phyloP scores from a whole-genome alignment of 2,113 vertebrate genomes.

The Boleophthalmus pectinirostris region DNA sequence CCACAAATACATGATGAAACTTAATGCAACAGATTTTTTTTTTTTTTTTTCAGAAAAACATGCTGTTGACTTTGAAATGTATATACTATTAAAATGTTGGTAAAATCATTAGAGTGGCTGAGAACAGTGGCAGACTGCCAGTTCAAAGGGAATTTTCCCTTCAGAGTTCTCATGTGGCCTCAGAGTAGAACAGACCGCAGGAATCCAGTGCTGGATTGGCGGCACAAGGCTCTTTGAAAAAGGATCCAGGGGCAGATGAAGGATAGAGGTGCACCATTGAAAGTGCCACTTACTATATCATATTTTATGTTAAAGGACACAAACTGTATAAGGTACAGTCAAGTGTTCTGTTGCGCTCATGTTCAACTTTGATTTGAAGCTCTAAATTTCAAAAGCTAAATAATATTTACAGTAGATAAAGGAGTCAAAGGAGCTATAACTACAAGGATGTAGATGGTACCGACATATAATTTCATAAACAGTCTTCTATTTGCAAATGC shows the following conservation, averaged over 20 bases:
- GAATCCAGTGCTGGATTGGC: conserved; percentile 70
- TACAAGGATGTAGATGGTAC: conserved; percentile 8
- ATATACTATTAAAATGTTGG: conserved; percentile 62
- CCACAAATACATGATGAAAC: not conserved
- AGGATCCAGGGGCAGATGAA: conserved; percentile 56
- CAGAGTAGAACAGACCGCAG: conserved; percentile 70
- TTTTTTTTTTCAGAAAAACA: not conserved
- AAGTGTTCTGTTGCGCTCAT: conserved; percentile 45
- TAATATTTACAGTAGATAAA: conserved; percentile 25
- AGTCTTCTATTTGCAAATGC: conserved; percentile 1
- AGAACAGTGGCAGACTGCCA: conserved; percentile 72
- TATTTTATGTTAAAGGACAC: conserved; percentile 52
- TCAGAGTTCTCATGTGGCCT: conserved; percentile 70
- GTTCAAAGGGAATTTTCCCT: conserved; percentile 75
- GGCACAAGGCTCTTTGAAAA: conserved; percentile 67
- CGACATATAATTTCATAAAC: conserved; percentile 5
- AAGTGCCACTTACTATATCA: conserved; percentile 60
- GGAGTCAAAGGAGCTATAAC: conserved; percentile 1
- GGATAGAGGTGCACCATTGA: conserved; percentile 52
- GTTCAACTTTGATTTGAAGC: conserved; percentile 50
- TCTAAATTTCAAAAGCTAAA: conserved; percentile 34
- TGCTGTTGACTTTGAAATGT: conserved; percentile 41
- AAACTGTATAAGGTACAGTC: conserved; percentile 40
- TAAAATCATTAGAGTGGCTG: conserved; percentile 72
- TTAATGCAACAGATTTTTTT: not conserved